A percentile compares a stretch with the other conserved stretches of the same genome.
Conservation (phyloP, 1,140 invertebrate genomes). For the Temnothorax curvispinosus region DNA sequence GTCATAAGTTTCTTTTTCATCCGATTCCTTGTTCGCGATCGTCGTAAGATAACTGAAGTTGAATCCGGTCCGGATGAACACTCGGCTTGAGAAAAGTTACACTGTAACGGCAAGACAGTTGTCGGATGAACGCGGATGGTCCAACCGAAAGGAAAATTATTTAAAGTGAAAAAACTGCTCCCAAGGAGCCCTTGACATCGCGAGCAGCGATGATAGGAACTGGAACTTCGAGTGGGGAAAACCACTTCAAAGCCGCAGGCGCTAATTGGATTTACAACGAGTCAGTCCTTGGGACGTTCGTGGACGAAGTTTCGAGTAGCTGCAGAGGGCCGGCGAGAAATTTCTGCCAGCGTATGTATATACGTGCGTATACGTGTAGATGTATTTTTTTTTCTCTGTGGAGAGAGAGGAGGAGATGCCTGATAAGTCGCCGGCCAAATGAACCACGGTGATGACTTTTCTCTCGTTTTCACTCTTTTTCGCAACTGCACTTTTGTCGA, state of each 20-base stretch:
- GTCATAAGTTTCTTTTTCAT: background rate
- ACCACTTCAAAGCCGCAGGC: conserved; percentile 75
- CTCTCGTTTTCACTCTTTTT: conserved; percentile 8
- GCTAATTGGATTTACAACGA: conserved; percentile 77
- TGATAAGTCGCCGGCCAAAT: conserved; percentile 58
- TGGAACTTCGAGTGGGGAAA: conserved; percentile 74
- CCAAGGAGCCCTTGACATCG: conserved; percentile 73
- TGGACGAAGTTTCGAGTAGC: conserved; percentile 74
- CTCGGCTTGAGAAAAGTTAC: conserved; percentile 41
- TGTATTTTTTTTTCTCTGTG: conserved; percentile 43
- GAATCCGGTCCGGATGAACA: conserved; percentile 25
- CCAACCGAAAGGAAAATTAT: conserved; percentile 71
- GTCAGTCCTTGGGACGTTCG: conserved; percentile 69
- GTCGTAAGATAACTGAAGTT: background rate
- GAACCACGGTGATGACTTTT: conserved; percentile 56
- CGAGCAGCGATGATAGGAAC: conserved; percentile 60
- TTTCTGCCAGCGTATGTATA: conserved; percentile 31
- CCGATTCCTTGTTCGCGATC: background rate
- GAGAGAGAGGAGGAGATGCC: conserved; percentile 48
- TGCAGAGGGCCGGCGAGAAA: conserved; percentile 58
- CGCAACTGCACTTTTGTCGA: background rate
- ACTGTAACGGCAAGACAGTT: conserved; percentile 37
- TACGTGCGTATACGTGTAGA: background rate
- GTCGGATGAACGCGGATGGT: conserved; percentile 59
- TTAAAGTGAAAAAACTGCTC: conserved; percentile 68